A percentile compares a stretch with the other conserved stretches of the same genome.
Evolutionary conservation across 2,888 invertebrate species (phyloP).

Genomic region (Hemicrepidius hirtus): DNA sequence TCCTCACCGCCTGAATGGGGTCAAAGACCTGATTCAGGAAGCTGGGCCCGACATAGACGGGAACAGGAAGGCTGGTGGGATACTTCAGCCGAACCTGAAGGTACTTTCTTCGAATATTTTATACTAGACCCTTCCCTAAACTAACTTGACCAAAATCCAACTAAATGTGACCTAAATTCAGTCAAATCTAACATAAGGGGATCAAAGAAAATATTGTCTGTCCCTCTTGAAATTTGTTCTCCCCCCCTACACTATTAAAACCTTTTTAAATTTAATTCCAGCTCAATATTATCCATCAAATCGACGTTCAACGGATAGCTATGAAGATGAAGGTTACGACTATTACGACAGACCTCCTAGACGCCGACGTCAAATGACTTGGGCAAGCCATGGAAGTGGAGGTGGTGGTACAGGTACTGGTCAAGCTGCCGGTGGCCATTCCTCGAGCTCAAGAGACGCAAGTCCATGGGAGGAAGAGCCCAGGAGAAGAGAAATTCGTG

Average conservation of each 20-base stretch:
- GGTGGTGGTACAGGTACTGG: slow-evolving; percentile 34
- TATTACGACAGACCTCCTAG: slow-evolving; percentile 68
- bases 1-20: slow-evolving; percentile 73
- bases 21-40: slow-evolving; percentile 70
- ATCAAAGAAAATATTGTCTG: no score
- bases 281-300: slow-evolving; percentile 64
- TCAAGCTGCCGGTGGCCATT: slow-evolving; percentile 67
- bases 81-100: slow-evolving; percentile 69
- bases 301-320: slow-evolving; percentile 70
- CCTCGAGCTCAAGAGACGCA: slow-evolving; percentile 84
- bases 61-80: slow-evolving; percentile 73
- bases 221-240: no score
- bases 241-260: no score
- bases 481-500: slow-evolving; percentile 67
- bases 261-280: slow-evolving; percentile 8
- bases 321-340: slow-evolving; percentile 70
- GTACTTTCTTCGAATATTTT: no score
- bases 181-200: no score
- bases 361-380: slow-evolving; percentile 59
- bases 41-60: slow-evolving; percentile 68
- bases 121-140: no score
- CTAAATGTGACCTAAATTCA: no score
- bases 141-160: no score
- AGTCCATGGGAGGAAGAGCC: slow-evolving; percentile 88
- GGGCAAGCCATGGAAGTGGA: slow-evolving; percentile 44